Evolutionary conservation across 2,113 vertebrate genomes (phyloP).

Genomic region (Aramus guarauna): DNA sequence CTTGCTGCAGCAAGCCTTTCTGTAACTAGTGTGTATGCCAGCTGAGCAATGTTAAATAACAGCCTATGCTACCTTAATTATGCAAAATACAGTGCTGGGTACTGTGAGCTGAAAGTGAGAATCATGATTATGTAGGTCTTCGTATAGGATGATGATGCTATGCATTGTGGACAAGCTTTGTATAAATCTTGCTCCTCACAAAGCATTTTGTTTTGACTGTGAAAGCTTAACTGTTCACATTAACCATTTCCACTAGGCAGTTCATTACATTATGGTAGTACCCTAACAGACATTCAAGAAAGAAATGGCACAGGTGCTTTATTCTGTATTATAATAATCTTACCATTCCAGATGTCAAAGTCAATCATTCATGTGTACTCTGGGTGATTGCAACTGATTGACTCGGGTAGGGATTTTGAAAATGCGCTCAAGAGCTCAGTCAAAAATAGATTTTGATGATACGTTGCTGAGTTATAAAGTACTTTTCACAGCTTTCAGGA

Average conservation of each 20-base stretch:
- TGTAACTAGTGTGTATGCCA: not conserved
- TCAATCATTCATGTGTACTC: constrained; percentile 12
- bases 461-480: not conserved
- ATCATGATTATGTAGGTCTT: not conserved
- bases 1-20: not conserved
- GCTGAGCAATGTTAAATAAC: not conserved
- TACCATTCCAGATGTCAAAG: not conserved
- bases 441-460: not conserved
- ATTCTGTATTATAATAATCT: not conserved
- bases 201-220: not conserved
- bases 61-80: not conserved
- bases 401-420: not conserved
- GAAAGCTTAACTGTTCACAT: not conserved
- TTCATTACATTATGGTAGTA: not conserved
- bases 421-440: not conserved
- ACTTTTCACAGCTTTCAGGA: not conserved
- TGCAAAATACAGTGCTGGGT: not conserved
- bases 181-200: not conserved
- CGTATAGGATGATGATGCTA: not conserved
- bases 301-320: not conserved
- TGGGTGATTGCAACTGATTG: not conserved
- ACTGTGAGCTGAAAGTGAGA: not conserved
- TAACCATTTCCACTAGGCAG: not conserved
- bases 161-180: not conserved
- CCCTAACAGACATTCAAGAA: not conserved